Evolutionary conservation across 1,140 invertebrate species (phyloP).

Genomic region (Mamestra configurata): DNA sequence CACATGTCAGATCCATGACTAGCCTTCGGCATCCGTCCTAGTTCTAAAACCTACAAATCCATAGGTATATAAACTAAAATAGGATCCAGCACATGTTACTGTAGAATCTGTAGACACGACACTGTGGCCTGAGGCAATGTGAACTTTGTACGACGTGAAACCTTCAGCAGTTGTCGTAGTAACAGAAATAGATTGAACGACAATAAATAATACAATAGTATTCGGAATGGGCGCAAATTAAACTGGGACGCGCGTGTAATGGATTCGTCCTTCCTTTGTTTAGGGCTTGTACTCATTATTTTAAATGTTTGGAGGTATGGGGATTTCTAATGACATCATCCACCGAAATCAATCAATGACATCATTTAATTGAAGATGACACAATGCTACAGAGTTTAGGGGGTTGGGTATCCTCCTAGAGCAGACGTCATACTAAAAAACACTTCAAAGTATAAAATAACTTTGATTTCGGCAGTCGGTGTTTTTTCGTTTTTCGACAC

Average conservation of each 20-base stretch:
- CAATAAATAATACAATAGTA: conserved; percentile 28
- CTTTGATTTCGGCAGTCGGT: too few species aligned
- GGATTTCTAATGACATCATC: too few species aligned
- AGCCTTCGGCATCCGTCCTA: not conserved
- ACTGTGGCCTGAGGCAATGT: not conserved
- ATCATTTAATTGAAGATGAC: not conserved
- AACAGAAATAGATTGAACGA: not conserved
- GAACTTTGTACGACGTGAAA: not conserved
- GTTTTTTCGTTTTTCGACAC: too few species aligned
- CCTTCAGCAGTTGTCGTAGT: not conserved
- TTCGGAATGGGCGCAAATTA: conserved; percentile 21
- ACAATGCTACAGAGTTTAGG: too few species aligned
- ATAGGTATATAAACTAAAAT: not conserved
- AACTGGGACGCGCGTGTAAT: conserved; percentile 22
- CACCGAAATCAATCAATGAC: too few species aligned
- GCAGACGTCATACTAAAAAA: too few species aligned
- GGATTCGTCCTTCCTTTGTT: conserved; percentile 25
- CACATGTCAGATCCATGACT: not conserved
- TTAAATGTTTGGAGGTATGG: not conserved
- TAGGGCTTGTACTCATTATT: not conserved
- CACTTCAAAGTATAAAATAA: too few species aligned
- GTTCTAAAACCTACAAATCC: not conserved
- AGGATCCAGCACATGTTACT: not conserved
- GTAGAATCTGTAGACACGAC: not conserved
- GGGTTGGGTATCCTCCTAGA: too few species aligned